Evolutionary conservation across 2,113 vertebrate genomes (phyloP).

Genomic region (Coracopsis vasa): DNA sequence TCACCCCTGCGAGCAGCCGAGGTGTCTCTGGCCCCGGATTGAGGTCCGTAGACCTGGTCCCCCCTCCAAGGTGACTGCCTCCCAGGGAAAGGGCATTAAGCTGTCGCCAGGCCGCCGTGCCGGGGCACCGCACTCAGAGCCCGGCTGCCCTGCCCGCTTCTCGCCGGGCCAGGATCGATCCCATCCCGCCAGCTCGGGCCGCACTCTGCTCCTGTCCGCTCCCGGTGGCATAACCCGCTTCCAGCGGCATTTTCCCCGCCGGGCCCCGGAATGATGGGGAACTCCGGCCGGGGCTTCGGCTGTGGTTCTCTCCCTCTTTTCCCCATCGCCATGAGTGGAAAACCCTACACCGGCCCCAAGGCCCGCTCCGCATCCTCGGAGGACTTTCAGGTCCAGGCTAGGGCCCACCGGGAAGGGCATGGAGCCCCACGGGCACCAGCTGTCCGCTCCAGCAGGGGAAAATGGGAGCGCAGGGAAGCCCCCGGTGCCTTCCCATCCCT

Average conservation of each 20-base stretch:
- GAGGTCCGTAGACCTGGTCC: too few relatives aligned
- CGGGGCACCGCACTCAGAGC: not conserved
- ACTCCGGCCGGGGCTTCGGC: not conserved
- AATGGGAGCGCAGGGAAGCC: fast-evolving
- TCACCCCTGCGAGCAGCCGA: not conserved
- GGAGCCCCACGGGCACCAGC: too few relatives aligned
- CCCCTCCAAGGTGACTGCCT: fast-evolving
- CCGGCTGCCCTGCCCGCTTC: not conserved
- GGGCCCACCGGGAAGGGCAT: not conserved
- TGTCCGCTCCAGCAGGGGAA: not conserved
- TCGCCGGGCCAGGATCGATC: too few relatives aligned
- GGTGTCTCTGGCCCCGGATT: not conserved
- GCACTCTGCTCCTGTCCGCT: not conserved
- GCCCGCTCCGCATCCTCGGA: not conserved
- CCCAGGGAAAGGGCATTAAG: not conserved
- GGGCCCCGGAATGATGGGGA: fast-evolving
- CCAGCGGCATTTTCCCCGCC: fast-evolving
- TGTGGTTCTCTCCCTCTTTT: not conserved
- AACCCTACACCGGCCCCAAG: not conserved
- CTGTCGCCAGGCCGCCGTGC: not conserved
- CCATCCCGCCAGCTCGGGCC: not conserved
- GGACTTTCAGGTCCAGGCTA: too few relatives aligned
- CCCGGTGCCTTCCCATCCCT: not conserved
- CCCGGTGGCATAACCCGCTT: too few relatives aligned
- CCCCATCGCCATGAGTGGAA: not conserved